Percentiles rank a stretch among this genome's conserved stretches.
These are phyloP conservation scores for Tridacna crocea DNA, from an alignment of 2,888 invertebrate species.

Conservation along the genomic window DNA sequence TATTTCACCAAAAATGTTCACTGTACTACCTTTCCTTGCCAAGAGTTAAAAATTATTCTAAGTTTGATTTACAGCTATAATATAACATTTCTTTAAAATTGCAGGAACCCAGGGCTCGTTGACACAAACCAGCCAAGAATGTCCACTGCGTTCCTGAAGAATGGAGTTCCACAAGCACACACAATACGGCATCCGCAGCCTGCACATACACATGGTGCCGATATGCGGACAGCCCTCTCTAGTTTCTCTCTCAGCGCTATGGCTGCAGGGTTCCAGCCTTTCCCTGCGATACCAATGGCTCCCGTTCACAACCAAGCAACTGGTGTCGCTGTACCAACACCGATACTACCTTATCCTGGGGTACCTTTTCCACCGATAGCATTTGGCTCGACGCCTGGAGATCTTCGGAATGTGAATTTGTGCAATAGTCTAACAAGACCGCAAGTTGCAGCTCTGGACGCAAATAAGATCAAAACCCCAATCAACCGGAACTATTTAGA, in stretches of 20 bases:
- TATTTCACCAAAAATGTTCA: too few relatives aligned
- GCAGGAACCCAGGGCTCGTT: slow-evolving; percentile 25
- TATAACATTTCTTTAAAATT: slow-evolving; percentile 1
- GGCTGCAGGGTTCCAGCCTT: slow-evolving; percentile 57
- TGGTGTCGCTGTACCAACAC: slow-evolving; percentile 61
- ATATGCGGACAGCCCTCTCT: slow-evolving; percentile 56
- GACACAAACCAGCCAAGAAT: slow-evolving; percentile 14
- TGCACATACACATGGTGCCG: slow-evolving; percentile 49
- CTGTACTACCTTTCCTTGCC: too few relatives aligned
- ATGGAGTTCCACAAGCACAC: slow-evolving; percentile 12
- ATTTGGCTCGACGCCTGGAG: slow-evolving; percentile 48
- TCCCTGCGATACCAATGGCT: slow-evolving; percentile 56
- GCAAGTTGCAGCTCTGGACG: slow-evolving; percentile 61
- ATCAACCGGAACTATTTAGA: slow-evolving; percentile 79
- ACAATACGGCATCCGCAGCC: slow-evolving; percentile 54
- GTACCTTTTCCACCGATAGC: slow-evolving; percentile 43
- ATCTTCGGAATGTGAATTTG: slow-evolving; percentile 63
- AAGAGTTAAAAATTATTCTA: too few relatives aligned
- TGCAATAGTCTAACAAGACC: slow-evolving; percentile 68
- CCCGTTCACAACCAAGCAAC: slow-evolving; percentile 58
- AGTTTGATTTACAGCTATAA: too few relatives aligned
- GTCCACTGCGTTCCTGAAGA: slow-evolving; percentile 23
- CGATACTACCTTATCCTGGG: slow-evolving; percentile 71
- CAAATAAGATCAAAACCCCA: slow-evolving; percentile 75
- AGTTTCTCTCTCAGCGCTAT: slow-evolving; percentile 60